Percentiles rank a stretch among this genome's conserved stretches.
These are phyloP conservation scores for Leuciscus idus DNA, from an alignment of 2,113 vertebrate species.

Conservation along the genomic window DNA sequence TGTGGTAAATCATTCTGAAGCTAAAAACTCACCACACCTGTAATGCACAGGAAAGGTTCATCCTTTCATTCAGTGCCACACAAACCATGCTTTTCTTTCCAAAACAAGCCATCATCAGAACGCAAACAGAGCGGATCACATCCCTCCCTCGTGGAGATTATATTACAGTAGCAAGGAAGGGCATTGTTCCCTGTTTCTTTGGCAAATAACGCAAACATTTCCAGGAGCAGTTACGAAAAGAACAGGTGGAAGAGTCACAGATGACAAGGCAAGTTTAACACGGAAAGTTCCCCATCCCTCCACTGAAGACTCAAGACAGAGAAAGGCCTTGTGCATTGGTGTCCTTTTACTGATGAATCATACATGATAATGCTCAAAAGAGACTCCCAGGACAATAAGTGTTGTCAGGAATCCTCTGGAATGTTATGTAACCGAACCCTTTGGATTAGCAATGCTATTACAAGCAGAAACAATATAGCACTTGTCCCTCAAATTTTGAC, in stretches of 20 bases:
- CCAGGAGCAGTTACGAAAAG: constrained; percentile 39
- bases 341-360: constrained; percentile 30
- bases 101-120: neutral
- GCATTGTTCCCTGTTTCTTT: constrained; percentile 47
- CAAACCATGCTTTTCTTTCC: neutral
- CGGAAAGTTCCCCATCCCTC: neutral
- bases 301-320: constrained; percentile 7
- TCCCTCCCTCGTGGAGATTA: constrained; percentile 13
- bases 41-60: neutral
- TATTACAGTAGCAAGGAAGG: constrained; percentile 20
- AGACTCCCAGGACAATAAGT: constrained; percentile 17
- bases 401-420: constrained; percentile 21
- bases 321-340: constrained; percentile 5
- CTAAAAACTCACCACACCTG: neutral
- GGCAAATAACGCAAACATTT: constrained; percentile 40
- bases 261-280: constrained; percentile 30
- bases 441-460: neutral
- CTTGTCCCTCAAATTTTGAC: neutral
- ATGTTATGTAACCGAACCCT: constrained; percentile 32
- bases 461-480: neutral
- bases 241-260: constrained; percentile 52
- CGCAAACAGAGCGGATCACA: constrained; percentile 2
- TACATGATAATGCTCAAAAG: constrained; percentile 13
- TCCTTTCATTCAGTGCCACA: constrained; percentile 1
- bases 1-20: neutral